phyloP scores from a whole-genome alignment of 2,888 invertebrate genomes.

The Chymomyza amoena region DNA sequence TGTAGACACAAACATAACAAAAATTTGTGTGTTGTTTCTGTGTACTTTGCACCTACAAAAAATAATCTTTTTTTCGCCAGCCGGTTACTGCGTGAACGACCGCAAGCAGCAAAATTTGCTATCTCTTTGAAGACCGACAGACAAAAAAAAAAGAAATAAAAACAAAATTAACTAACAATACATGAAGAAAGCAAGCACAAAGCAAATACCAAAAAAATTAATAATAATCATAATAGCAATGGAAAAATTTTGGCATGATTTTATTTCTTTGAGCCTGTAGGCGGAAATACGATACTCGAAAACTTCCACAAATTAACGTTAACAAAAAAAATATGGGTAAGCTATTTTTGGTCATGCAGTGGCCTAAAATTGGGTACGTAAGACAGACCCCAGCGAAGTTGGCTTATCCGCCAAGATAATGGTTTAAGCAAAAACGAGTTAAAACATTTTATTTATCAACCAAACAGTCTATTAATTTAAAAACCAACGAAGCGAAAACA shows the following conservation, averaged over 20 bases:
- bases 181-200: background rate
- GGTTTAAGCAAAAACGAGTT: no score
- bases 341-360: background rate
- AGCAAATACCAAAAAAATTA: background rate
- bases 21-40: no score
- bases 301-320: slow-evolving; percentile 9
- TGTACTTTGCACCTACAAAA: slow-evolving; percentile 44
- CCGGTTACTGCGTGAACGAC: slow-evolving; percentile 4
- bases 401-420: no score
- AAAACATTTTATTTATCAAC: no score
- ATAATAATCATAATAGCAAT: background rate
- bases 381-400: no score
- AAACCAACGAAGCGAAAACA: no score
- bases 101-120: background rate
- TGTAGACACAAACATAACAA: background rate
- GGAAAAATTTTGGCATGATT: background rate
- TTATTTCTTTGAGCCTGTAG: background rate
- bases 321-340: slow-evolving; percentile 35
- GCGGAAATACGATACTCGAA: background rate
- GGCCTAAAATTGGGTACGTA: no score
- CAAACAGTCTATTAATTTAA: no score
- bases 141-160: background rate
- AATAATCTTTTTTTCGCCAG: slow-evolving; percentile 5
- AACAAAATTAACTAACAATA: background rate
- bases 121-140: background rate